Evolutionary conservation across 2,797 vertebrate genomes (phyloP).

Genomic region (Halcyon leucocephala): DNA sequence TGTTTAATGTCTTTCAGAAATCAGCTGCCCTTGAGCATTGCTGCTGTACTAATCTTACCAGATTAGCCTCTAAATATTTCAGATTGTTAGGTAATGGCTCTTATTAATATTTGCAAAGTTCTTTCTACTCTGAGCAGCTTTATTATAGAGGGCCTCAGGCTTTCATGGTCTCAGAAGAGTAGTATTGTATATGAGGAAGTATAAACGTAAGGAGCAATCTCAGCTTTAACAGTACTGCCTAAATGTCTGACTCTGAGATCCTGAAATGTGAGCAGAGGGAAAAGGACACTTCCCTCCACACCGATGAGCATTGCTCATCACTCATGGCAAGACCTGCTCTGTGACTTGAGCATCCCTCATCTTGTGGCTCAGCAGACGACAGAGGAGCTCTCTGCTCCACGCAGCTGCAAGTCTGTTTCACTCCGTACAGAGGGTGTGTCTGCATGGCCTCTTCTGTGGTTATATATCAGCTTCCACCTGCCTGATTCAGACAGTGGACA

Average conservation of each 20-base stretch:
- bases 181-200: neutral
- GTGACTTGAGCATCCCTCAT: neutral
- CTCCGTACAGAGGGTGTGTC: rapidly evolving
- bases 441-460: neutral
- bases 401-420: neutral
- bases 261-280: neutral
- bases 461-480: neutral
- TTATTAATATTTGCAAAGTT: neutral
- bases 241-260: neutral
- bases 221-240: neutral
- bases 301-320: neutral
- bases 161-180: neutral
- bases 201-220: neutral
- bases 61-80: slow-evolving; percentile 22
- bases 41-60: neutral
- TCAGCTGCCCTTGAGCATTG: neutral
- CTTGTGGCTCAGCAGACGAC: neutral
- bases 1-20: neutral
- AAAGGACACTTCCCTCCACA: neutral
- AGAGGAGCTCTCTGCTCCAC: neutral
- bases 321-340: neutral
- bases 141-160: neutral
- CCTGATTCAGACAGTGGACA: neutral
- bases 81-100: slow-evolving; percentile 5
- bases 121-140: neutral